Evolutionary conservation across 2,113 vertebrate species (phyloP), one percentile per base, ranked within the genome.

Genomic region (Cyphomyrus plagiostoma): DNA sequence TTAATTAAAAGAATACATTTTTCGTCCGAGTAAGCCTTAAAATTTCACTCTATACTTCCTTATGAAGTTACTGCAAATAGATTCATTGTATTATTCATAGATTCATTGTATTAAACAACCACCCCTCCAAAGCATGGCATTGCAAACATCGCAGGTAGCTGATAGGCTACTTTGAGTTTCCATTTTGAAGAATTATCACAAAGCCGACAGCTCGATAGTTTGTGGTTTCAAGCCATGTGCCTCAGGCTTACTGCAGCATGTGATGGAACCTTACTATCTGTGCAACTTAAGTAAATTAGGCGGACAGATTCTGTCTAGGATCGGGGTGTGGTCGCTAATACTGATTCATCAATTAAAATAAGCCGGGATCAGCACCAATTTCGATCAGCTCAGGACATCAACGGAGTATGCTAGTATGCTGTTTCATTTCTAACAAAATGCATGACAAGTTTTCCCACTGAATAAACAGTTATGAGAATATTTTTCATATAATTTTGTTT

Each of bases 401-500:
- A 21, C 5, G 1, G 21, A 58, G n/a, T n/a, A 42, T 35, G 35
- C 48, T 74, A 49, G 50, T 15, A 52, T 52, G 50, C 50, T 52
- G 42, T 21, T 89, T 80, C 0, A 23, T 84, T 56, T 62, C 49
- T 56, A n/a, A 58, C 56, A 77, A 83, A 83, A 89, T 83, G 46
- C 42, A 58, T 23, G 15, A 58, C 48, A 49, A 21, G 17, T 58
- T 39, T 50, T 50, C 70, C 21, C 23, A 83, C 49, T 84, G 11
- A 89, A 88, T 49, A 90, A 90, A 80, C n/a, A 4, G 62, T 26
- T 66, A 66, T 66, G 62, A 70, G 10, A 90, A 39, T 82, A 42
- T 82, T 82, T 42, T 45, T 42, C 30, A 45, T 82, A 82, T 45
- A 42, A 84, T 48, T 84, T 21, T 48, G 45, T 84, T 46, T 84